Conservation (phyloP, 2,113 vertebrate genomes). For the Mohoua ochrocephala region DNA sequence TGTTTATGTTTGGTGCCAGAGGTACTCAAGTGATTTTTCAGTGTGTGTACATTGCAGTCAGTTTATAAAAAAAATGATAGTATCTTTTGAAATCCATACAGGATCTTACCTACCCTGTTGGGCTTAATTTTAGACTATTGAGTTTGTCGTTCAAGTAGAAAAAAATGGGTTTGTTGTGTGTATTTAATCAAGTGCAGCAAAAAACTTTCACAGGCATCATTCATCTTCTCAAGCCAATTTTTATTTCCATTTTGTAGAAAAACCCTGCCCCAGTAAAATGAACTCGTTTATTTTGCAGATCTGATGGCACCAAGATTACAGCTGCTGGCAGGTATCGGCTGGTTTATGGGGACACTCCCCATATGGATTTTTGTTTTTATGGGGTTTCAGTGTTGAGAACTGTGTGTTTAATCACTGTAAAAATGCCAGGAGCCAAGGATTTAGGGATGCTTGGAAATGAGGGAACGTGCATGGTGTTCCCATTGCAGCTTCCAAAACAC, state of each 20-base stretch:
- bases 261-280: background rate
- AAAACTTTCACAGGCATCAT: background rate
- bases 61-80: background rate
- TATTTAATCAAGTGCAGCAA: conserved; percentile 42
- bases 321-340: background rate
- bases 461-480: background rate
- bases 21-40: conserved; percentile 18
- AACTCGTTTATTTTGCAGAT: background rate
- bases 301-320: background rate
- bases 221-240: background rate
- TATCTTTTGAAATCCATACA: background rate
- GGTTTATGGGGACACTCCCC: background rate
- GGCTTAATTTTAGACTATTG: conserved; percentile 23
- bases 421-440: background rate
- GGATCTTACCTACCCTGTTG: background rate
- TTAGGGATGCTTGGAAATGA: background rate
- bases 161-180: background rate
- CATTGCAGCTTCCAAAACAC: background rate
- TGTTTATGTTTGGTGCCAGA: conserved; percentile 50
- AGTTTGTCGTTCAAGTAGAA: background rate
- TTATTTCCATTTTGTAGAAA: conserved; percentile 18
- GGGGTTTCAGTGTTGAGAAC: background rate
- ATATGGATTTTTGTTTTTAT: background rate
- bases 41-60: background rate
- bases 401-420: background rate